Conservation (phyloP, 2,113 vertebrate genomes). For the Choloepus hoffmanni region DNA sequence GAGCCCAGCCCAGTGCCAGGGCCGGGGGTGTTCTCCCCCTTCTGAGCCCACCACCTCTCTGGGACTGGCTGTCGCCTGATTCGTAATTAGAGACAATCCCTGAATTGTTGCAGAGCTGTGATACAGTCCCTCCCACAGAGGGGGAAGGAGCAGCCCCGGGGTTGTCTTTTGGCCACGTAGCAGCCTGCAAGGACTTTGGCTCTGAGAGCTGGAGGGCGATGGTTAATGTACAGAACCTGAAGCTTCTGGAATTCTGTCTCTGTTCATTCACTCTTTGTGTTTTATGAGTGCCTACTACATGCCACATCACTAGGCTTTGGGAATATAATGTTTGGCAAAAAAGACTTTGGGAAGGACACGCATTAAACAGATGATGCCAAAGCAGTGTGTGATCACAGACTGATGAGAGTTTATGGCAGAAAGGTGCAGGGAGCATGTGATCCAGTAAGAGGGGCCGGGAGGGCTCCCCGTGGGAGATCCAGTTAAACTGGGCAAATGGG, state of each 20-base stretch:
- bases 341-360: accelerated
- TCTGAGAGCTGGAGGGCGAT: accelerated
- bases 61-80: neutral
- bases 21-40: neutral
- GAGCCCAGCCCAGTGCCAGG: neutral
- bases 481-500: neutral
- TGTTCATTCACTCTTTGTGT: accelerated
- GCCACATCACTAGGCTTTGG: neutral
- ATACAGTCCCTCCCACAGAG: neutral
- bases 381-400: neutral
- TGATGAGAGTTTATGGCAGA: accelerated
- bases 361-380: neutral
- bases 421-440: neutral
- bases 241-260: neutral
- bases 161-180: accelerated
- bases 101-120: neutral
- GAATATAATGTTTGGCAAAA: accelerated
- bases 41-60: neutral
- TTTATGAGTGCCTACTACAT: accelerated
- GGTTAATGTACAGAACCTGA: neutral
- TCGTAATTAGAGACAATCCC: neutral
- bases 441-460: neutral
- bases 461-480: neutral
- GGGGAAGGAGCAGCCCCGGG: too few species aligned
- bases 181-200: too few species aligned